Base-by-base conservation (phyloP, 2,113 vertebrate genomes). In the Phycodurus eques region DNA sequence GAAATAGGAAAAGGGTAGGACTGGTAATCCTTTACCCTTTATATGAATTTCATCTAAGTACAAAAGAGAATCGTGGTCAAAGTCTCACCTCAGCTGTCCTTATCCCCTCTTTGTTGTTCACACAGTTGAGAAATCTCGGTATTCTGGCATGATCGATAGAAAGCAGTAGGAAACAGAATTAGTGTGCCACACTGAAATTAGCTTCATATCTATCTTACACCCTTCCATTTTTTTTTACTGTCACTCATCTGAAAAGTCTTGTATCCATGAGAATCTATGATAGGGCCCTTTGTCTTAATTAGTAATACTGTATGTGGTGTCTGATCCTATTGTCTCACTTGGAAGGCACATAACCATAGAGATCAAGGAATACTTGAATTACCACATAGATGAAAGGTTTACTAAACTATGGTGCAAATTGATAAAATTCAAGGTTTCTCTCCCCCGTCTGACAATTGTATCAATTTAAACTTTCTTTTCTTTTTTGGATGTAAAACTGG, bases 1-100 rank as follows among this genome's bases (percentile, higher is more conserved):
- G 82, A 80, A 59, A 78, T 57, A 33, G 42, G 49, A 47, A 33
- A 42, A 31, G 14, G 57, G 27, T 33, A 15, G 31, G 57, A 33
- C 22, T 5, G 33, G 22, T 60, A 33, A 60, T 60, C 59, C 11
- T 17, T 60, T 60, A 33, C 27, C 59, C 6, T 14, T 2, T 6
- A 60, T 60, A 60, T 8, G 31, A 15, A 33, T 60, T 60, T 60
- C 33, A 14, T 60, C 27, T 13, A 31, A 57, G 22, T 22, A 57
- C 56, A 57, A 27, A 57, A 57, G 54, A 22, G 20, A 60, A 60
- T 60, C 31, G 13, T 60, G 59, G 59, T 60, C 13, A 27, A 60
- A 33, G 59, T 27, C 22, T 27, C 56, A 57, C 56, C 56, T 57
- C 54, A 57, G 56, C 56, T 57, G 56, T 57, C 22, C 56, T 60